Conservation (phyloP, 92 coral and sea anemone species). For the Actinostola sp. region DNA sequence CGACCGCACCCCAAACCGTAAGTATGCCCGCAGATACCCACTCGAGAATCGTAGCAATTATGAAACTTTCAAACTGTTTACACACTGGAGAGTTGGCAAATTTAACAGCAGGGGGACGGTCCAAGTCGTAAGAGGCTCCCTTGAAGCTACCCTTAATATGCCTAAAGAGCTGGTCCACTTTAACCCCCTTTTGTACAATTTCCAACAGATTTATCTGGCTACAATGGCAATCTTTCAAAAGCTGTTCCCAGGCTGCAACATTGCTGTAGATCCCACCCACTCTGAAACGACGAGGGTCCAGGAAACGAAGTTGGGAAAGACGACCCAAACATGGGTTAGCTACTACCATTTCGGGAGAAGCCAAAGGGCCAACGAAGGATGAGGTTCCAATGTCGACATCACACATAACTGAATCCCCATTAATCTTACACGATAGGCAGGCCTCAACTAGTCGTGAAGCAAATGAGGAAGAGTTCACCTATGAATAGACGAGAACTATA, state of each 20-base stretch:
- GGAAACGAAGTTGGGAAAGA: slow-evolving; percentile 27
- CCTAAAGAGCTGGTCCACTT: slow-evolving; percentile 28
- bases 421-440: not conserved
- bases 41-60: slow-evolving; percentile 1
- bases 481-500: not conserved
- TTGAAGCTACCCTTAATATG: slow-evolving; percentile 49
- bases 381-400: slow-evolving; percentile 19
- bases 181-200: slow-evolving; percentile 5
- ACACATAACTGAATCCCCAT: not conserved
- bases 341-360: slow-evolving; percentile 23
- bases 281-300: slow-evolving; percentile 18
- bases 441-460: slow-evolving; percentile 7
- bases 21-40: slow-evolving; percentile 40
- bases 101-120: not conserved
- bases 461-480: not conserved
- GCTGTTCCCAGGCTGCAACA: slow-evolving; percentile 17
- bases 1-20: slow-evolving; percentile 26
- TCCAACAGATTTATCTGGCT: slow-evolving; percentile 10
- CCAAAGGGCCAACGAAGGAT: slow-evolving; percentile 36
- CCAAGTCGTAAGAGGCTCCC: slow-evolving; percentile 35
- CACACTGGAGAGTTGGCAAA: slow-evolving; percentile 13
- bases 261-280: slow-evolving; percentile 17
- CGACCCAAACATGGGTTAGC: slow-evolving; percentile 2
- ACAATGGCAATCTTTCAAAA: slow-evolving; percentile 2
- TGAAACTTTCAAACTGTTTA: slow-evolving; percentile 8